Conservation (phyloP, 2,797 vertebrate genomes). For the Crax fasciolata region DNA sequence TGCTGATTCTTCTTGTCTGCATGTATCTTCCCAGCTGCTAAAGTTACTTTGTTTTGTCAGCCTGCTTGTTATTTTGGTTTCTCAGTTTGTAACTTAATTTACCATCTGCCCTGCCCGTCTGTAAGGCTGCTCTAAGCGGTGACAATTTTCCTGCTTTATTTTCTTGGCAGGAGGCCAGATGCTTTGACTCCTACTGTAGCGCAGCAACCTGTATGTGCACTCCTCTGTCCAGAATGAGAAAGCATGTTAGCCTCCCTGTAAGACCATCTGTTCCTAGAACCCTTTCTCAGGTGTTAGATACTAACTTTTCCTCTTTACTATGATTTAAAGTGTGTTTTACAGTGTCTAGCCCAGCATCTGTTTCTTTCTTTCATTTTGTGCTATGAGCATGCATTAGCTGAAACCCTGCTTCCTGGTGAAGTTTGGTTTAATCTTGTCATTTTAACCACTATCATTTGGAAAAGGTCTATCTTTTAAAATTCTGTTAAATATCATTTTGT, state of each 20-base stretch:
- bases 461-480: background rate
- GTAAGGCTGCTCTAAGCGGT: slow-evolving; percentile 15
- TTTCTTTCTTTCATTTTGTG: slow-evolving; percentile 24
- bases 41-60: slow-evolving; percentile 60
- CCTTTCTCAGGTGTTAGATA: slow-evolving; percentile 39
- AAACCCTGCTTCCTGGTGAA: background rate
- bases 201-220: slow-evolving; percentile 42
- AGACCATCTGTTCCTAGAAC: slow-evolving; percentile 70
- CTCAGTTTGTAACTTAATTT: slow-evolving; percentile 73
- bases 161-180: slow-evolving; percentile 58
- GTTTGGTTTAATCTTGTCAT: background rate
- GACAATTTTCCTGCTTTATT: slow-evolving; percentile 69
- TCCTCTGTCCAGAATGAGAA: slow-evolving; percentile 36
- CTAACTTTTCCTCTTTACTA: background rate
- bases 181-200: slow-evolving; percentile 65
- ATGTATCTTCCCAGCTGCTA: slow-evolving; percentile 4
- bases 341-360: background rate
- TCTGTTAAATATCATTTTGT: background rate
- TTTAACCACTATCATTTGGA: background rate
- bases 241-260: slow-evolving; percentile 62
- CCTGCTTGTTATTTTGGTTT: slow-evolving; percentile 50
- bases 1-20: background rate
- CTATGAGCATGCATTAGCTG: background rate
- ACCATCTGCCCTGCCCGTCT: slow-evolving; percentile 72
- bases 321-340: slow-evolving; percentile 1